These are phyloP conservation scores for Oxycera nigricornis DNA, from an alignment of 2,888 invertebrate genomes.

Conservation along the genomic window DNA sequence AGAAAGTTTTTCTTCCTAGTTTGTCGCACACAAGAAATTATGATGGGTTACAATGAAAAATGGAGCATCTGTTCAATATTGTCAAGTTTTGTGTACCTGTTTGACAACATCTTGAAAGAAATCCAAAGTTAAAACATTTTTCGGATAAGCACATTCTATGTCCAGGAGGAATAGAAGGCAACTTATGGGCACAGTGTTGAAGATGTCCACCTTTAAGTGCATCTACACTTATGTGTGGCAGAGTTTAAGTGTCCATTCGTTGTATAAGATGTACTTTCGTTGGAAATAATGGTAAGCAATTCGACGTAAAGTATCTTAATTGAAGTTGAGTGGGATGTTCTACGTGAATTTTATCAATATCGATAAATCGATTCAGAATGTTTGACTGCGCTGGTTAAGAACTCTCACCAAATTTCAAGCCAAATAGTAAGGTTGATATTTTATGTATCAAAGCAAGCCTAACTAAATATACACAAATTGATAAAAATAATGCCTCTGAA, in stretches of 20 bases:
- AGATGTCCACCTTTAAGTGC: background rate
- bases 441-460: no score
- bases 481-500: no score
- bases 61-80: constrained; percentile 35
- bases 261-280: no score
- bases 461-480: no score
- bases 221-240: background rate
- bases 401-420: no score
- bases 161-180: background rate
- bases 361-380: no score
- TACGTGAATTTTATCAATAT: no score
- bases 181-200: background rate
- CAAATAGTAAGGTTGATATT: no score
- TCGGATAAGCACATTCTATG: background rate
- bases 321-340: no score
- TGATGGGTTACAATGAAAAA: constrained; percentile 34
- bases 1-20: background rate
- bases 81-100: constrained; percentile 28
- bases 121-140: constrained; percentile 17
- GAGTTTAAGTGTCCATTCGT: background rate
- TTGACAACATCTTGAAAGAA: constrained; percentile 34
- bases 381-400: no score
- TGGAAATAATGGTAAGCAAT: no score
- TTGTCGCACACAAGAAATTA: constrained; percentile 28
- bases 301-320: no score